These are phyloP conservation scores for Enteromius thamalakanensis DNA, from an alignment of 2,797 vertebrate species.

Conservation along the genomic window DNA sequence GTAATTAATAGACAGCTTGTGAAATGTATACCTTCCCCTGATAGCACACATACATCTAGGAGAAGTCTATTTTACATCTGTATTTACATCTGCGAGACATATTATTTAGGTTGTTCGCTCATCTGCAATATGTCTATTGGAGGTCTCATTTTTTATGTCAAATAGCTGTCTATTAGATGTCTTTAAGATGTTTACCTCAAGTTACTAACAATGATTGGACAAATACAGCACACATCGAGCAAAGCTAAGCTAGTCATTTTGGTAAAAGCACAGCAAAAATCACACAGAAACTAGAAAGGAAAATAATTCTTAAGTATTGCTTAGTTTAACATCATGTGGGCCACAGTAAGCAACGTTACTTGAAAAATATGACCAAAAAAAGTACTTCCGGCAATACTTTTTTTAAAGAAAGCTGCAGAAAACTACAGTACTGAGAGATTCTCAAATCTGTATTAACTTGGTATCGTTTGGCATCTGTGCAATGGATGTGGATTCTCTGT, in stretches of 20 bases:
- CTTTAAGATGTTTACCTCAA: too few relatives aligned
- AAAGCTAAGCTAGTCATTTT: background rate
- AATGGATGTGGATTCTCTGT: constrained; percentile 6
- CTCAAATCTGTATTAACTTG: background rate
- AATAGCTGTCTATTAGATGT: too few relatives aligned
- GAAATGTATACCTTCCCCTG: too few relatives aligned
- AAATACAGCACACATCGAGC: too few relatives aligned
- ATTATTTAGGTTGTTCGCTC: too few relatives aligned
- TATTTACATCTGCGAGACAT: too few relatives aligned
- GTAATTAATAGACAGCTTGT: too few relatives aligned
- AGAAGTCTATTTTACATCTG: too few relatives aligned
- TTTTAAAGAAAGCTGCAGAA: background rate
- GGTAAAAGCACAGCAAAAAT: background rate
- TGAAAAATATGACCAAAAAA: background rate
- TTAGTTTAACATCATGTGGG: background rate
- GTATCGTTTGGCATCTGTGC: constrained; percentile 11
- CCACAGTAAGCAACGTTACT: background rate
- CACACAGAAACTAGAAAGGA: background rate
- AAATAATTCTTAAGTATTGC: background rate
- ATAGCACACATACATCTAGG: too few relatives aligned
- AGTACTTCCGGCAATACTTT: background rate
- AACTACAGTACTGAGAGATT: background rate
- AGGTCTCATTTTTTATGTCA: too few relatives aligned
- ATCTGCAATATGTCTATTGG: too few relatives aligned
- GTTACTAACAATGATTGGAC: too few relatives aligned